Conservation (phyloP, 2,113 vertebrate genomes). For the Phasianus colchicus region DNA sequence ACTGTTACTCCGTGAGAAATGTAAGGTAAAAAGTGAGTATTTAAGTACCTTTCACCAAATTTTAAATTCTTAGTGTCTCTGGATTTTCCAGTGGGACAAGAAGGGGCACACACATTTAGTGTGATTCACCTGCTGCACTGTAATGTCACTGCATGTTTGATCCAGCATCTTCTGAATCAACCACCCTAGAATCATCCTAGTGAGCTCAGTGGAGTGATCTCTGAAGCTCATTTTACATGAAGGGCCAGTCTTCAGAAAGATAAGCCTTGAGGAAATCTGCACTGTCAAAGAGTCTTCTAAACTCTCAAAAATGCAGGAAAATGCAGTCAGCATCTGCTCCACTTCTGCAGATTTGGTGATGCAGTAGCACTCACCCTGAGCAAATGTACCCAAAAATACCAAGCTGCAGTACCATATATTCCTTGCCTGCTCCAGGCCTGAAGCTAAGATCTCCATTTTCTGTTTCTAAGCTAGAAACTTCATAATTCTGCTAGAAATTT, state of each 20-base stretch:
- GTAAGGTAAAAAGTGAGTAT: not conserved
- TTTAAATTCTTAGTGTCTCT: not conserved
- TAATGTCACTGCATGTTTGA: rapidly evolving
- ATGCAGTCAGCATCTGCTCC: not conserved
- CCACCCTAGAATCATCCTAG: not conserved
- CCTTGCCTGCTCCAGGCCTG: not conserved
- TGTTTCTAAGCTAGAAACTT: not conserved
- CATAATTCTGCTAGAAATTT: not conserved
- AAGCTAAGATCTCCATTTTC: not conserved
- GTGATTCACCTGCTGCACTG: not conserved
- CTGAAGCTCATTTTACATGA: not conserved
- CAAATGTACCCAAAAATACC: not conserved
- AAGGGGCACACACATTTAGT: not conserved
- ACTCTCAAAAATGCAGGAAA: not conserved
- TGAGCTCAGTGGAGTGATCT: not conserved
- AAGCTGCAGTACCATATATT: not conserved
- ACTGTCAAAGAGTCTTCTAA: not conserved
- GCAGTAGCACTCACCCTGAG: not conserved
- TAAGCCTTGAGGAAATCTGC: not conserved
- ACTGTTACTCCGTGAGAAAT: not conserved
- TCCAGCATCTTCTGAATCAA: not conserved
- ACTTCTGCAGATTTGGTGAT: not conserved
- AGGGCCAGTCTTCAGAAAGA: not conserved
- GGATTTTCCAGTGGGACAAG: not conserved
- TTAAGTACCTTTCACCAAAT: not conserved